Percentiles rank a stretch among this genome's conserved stretches.
Conservation (phyloP, 2,113 vertebrate genomes). For the Kryptolebias marmoratus region DNA sequence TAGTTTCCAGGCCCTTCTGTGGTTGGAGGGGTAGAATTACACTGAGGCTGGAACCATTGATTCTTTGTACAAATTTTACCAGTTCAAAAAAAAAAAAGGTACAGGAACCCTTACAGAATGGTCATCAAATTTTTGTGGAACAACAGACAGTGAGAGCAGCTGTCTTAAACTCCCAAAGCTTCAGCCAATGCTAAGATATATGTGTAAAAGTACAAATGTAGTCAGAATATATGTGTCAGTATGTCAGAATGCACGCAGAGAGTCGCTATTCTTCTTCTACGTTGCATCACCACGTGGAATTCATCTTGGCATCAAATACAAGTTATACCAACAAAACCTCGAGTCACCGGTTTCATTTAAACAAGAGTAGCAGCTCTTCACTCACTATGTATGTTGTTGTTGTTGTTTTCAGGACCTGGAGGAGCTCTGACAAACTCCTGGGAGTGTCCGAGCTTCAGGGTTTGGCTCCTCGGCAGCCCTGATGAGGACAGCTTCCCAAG, state of each 20-base stretch:
- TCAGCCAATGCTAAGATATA: background rate
- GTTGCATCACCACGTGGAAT: conserved; percentile 12
- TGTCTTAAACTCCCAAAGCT: background rate
- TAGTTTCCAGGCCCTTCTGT: conserved; percentile 63
- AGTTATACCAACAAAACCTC: conserved; percentile 27
- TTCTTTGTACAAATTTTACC: conserved; percentile 40
- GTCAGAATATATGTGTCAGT: conserved; percentile 8
- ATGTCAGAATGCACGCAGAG: conserved; percentile 4
- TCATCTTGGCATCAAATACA: conserved; percentile 17
- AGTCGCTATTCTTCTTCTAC: conserved; percentile 1
- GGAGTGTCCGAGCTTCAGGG: conserved; percentile 82
- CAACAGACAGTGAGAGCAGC: background rate
- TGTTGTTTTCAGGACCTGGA: conserved; percentile 77
- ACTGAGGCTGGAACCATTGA: conserved; percentile 42
- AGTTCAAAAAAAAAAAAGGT: conserved; percentile 38
- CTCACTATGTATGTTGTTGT: conserved; percentile 87
- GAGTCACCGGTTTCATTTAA: conserved; percentile 20
- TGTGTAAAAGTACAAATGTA: background rate
- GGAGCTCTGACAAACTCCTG: conserved; percentile 80
- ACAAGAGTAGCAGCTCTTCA: conserved; percentile 16
- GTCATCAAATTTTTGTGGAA: conserved; percentile 27
- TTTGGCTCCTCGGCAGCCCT: conserved; percentile 79
- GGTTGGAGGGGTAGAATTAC: conserved; percentile 43
- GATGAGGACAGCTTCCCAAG: conserved; percentile 85
- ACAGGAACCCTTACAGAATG: background rate